Conservation (phyloP, 2,797 vertebrate species). For the Lateolabrax maculatus region DNA sequence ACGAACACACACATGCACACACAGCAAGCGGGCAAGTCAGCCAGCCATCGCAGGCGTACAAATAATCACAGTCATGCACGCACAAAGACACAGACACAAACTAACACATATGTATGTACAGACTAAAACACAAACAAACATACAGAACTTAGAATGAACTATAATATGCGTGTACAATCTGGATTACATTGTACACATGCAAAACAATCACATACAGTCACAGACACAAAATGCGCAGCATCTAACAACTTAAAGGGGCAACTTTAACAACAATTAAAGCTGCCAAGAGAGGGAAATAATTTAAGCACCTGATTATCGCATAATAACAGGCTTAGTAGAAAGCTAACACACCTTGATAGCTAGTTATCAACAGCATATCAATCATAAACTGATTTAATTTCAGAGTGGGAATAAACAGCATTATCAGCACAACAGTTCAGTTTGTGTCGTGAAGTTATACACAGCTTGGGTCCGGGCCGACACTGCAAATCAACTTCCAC, state of each 20-base stretch:
- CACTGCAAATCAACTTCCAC: constrained; percentile 65
- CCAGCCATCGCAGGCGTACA: constrained; percentile 45
- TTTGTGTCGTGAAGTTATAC: constrained; percentile 36
- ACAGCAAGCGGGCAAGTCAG: constrained; percentile 52
- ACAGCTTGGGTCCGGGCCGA: constrained; percentile 51
- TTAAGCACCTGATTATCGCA: constrained; percentile 36
- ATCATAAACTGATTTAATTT: constrained; percentile 24
- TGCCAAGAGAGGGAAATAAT: constrained; percentile 16
- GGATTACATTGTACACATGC: background rate
- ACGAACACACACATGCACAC: constrained; percentile 65
- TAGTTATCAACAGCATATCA: constrained; percentile 20
- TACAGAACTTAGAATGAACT: constrained; percentile 17
- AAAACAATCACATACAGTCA: background rate
- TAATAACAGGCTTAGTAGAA: constrained; percentile 20
- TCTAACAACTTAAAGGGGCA: constrained; percentile 15
- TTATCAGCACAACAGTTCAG: constrained; percentile 33
- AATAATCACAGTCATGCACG: constrained; percentile 57
- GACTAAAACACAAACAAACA: constrained; percentile 38
- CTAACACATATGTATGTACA: constrained; percentile 20
- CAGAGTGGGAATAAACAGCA: constrained; percentile 9
- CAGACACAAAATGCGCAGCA: background rate
- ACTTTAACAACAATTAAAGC: constrained; percentile 1
- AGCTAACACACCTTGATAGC: constrained; percentile 16
- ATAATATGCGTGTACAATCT: background rate
- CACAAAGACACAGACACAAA: constrained; percentile 38